Base-by-base conservation (phyloP, 2,797 vertebrate species). In the Brachymystax lenok region DNA sequence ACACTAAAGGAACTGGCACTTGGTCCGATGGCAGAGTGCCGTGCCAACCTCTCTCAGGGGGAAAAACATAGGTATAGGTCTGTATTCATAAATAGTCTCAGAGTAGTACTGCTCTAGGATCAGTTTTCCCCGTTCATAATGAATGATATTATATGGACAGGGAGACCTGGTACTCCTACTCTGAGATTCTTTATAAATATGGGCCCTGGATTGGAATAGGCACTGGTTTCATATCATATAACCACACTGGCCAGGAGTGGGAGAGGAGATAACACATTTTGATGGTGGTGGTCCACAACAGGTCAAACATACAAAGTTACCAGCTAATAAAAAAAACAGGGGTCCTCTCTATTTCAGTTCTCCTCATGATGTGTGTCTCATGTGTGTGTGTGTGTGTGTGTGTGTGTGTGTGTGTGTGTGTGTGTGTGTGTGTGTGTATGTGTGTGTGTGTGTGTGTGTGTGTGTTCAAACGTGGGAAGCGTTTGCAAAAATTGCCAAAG, bases 21-120 rank as follows among this genome's bases (percentile, higher is more conserved):
- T 10, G 30, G 69, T 70, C 88, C 91, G 92, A 91, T 91, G 78
- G 88, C 80, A 64, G 86, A 67, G 86, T 83, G 85, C 85, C 82
- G 75, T 67, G 40, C 10, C 40, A 10, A 46, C 76, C 81, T 89
- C 87, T 86, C 84, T 82, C 73, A 82, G 63, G 75, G 67, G 79
- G 10, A 63, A 82, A 79, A 88, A 68, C 61, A 54, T 19, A 68
- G 80, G 77, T 80, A 5, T 6, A 27, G 24, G 33, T 7, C 79
- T 85, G 85, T 88, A 19, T 19, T 19, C 54, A 17, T 17, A 54
- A 54, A 17, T n/a, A 3, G 54, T n/a, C 14, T n/a, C 8, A 2
- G 40, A 19, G 54, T 4, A 19, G 54, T 59, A 21, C 5, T n/a
- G 54, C 5, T n/a, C 19, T n/a, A 59, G 54, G 54, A 21, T n/a